Base-by-base conservation (phyloP, 1,140 invertebrate species). In the Brachionus rubens region DNA sequence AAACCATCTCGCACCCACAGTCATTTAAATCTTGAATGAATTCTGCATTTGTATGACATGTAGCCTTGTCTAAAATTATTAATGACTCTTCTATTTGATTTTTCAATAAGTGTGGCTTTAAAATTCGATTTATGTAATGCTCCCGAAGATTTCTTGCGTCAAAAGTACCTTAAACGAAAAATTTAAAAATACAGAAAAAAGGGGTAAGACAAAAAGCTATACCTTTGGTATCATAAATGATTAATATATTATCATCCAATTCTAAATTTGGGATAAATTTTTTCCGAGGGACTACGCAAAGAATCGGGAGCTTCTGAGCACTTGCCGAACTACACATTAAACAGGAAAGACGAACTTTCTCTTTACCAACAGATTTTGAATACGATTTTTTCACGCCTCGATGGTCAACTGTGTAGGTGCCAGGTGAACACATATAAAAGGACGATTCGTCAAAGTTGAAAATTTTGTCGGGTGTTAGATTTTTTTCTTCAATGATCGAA, bases 361-460 rank as follows among this genome's bases (percentile, higher is more conserved):
- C 52, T 33, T 56, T 62, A n/a, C 33, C 56, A 62, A 3, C n/a
- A 16, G 56, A 19, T 40, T 40, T 62, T 30, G 10, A 2, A 33
- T 16, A 62, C 2, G 33, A 36, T 14, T 28, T 56, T 56, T 56
- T 56, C 14, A 26, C 28, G 3, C 52, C 19, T 19, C 26, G 21
- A 36, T 40, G 10, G 26, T 62, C 30, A 19, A 40, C 26, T 14
- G 10, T 62, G 40, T 40, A 62, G 40, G 36, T 62, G n/a, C 56
- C 56, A 19, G 30, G 56, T 19, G 56, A 40, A 36, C 30, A 62
- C 56, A 62, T 62, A 21, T 62, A 62, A 62, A 62, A 62, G 1
- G 56, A 62, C 14, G 56, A 62, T 21, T 62, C 56, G 36, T 62
- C 56, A 16, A 62, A 62, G 40, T 62, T 62, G 36, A 36, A 62